Conservation (phyloP, 2,888 invertebrate species). For the Perdita meconis region DNA sequence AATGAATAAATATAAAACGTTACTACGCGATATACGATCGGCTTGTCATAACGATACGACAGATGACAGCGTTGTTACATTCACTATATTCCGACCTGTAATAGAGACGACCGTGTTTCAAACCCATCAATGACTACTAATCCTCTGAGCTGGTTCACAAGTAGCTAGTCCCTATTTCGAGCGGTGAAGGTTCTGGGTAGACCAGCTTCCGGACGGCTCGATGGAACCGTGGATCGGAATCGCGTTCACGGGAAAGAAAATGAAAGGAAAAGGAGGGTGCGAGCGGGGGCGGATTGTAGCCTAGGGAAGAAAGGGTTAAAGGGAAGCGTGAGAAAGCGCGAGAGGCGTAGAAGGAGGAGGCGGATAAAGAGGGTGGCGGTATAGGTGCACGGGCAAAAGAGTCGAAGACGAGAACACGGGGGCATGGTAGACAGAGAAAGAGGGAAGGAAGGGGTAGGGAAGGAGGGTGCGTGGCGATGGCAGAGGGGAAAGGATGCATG, state of each 20-base stretch:
- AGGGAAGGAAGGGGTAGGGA: constrained; percentile 23
- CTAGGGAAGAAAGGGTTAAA: constrained; percentile 26
- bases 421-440: not conserved
- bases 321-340: constrained; percentile 57
- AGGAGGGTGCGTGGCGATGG: constrained; percentile 1
- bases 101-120: too few relatives aligned
- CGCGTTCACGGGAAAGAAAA: constrained; percentile 48
- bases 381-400: constrained; percentile 4
- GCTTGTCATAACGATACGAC: too few relatives aligned
- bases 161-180: not conserved
- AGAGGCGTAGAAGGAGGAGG: constrained; percentile 27
- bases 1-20: too few relatives aligned
- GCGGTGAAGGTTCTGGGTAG: not conserved
- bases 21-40: too few relatives aligned
- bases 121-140: too few relatives aligned
- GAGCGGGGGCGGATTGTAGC: too few relatives aligned
- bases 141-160: too few relatives aligned
- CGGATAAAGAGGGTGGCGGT: constrained; percentile 54
- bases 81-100: too few relatives aligned
- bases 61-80: too few relatives aligned
- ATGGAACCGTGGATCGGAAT: constrained; percentile 40
- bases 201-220: constrained; percentile 2
- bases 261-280: constrained; percentile 46
- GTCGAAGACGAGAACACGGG: constrained; percentile 21
- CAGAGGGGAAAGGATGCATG: constrained; percentile 46